phyloP scores from a whole-genome alignment of 2,797 vertebrate genomes.

The Melanotaenia parkinsoni region DNA sequence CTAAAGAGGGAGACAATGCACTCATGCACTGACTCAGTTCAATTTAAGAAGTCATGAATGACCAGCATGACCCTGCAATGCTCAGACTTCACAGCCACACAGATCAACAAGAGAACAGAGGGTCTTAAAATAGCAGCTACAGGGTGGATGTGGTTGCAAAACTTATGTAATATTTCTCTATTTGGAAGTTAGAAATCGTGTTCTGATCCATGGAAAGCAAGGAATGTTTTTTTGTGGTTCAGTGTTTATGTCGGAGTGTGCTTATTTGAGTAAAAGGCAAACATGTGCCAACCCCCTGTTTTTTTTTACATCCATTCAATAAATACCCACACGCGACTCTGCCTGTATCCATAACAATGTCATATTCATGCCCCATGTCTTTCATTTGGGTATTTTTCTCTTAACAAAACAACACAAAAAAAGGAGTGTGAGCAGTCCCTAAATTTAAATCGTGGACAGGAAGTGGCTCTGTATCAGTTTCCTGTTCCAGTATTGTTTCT shows the following conservation, averaged over 20 bases:
- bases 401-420: conserved; percentile 40
- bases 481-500: conserved; percentile 73
- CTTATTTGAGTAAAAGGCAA: conserved; percentile 9
- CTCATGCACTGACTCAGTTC: conserved; percentile 11
- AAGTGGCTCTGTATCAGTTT: conserved; percentile 78
- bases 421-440: conserved; percentile 35
- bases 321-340: conserved; percentile 36
- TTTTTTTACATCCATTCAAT: conserved; percentile 11
- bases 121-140: conserved; percentile 36
- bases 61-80: conserved; percentile 11
- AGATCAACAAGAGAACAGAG: not conserved
- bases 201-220: not conserved
- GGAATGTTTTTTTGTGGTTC: not conserved
- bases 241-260: not conserved
- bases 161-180: conserved; percentile 39
- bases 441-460: conserved; percentile 75
- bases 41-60: conserved; percentile 7
- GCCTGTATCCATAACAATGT: conserved; percentile 59
- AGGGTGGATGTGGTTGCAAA: conserved; percentile 24
- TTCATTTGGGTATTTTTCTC: conserved; percentile 50
- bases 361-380: conserved; percentile 15
- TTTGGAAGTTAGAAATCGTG: conserved; percentile 28
- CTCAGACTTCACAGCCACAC: conserved; percentile 14
- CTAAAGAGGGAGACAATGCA: conserved; percentile 22
- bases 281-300: conserved; percentile 37